phyloP scores from a whole-genome alignment of 2,797 vertebrate genomes.

The Huso huso region DNA sequence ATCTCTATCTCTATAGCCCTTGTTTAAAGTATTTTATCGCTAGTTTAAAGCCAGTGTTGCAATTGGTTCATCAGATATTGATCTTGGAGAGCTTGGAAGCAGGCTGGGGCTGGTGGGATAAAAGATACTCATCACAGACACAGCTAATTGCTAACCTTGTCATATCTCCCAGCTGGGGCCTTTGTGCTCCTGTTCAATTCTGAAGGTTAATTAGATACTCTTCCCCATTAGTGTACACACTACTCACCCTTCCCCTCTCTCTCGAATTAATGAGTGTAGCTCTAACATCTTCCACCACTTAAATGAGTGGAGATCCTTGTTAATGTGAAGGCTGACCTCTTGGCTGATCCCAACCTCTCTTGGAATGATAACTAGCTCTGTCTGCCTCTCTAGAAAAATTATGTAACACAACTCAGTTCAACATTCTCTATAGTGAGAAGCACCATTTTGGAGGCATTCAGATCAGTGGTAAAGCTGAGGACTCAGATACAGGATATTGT shows the following conservation, averaged over 20 bases:
- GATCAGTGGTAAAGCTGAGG: too few species aligned
- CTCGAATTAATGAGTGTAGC: conserved; percentile 30
- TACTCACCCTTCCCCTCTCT: conserved; percentile 18
- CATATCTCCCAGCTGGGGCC: background rate
- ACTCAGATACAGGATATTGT: too few species aligned
- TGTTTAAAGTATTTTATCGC: too few species aligned
- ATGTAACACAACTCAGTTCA: too few species aligned
- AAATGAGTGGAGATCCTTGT: conserved; percentile 21
- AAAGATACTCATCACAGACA: background rate
- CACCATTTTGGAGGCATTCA: too few species aligned
- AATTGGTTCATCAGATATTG: background rate
- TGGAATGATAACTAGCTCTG: conserved; percentile 32
- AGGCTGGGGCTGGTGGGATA: background rate
- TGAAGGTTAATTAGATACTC: conserved; percentile 12
- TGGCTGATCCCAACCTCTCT: conserved; percentile 13
- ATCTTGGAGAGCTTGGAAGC: background rate
- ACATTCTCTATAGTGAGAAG: too few species aligned
- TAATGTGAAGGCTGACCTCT: conserved; percentile 29
- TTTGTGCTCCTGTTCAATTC: background rate
- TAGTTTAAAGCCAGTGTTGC: background rate
- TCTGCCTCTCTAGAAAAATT: background rate
- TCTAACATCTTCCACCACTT: conserved; percentile 28
- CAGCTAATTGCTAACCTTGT: conserved; percentile 3
- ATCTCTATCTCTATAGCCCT: too few species aligned
- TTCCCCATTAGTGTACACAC: conserved; percentile 16